Conservation (phyloP, 2,888 invertebrate species). For the Petrophora chlorosata region DNA sequence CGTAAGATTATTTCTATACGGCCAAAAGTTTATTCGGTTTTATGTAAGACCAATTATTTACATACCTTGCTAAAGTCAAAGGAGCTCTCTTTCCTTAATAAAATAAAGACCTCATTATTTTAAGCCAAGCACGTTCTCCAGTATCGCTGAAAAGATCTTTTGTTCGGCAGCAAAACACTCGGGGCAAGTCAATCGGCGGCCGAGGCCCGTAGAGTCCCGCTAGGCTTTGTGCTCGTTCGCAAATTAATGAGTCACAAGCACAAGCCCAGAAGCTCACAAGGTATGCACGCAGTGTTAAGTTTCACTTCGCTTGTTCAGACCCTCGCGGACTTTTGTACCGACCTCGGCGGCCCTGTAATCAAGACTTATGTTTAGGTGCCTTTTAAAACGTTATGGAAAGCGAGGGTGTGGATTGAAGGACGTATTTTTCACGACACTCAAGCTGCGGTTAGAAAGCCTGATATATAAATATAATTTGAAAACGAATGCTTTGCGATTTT, state of each 20-base stretch:
- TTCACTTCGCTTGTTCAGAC: conserved; percentile 54
- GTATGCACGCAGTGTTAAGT: conserved; percentile 56
- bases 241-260: conserved; percentile 73
- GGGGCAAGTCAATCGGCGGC: conserved; percentile 73
- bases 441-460: neutral
- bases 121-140: conserved; percentile 66
- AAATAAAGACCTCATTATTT: conserved; percentile 77
- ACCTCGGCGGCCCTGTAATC: conserved; percentile 11
- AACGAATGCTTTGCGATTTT: no score
- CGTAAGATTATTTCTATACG: neutral
- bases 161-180: conserved; percentile 75
- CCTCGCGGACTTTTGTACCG: conserved; percentile 31
- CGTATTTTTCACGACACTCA: neutral
- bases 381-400: conserved; percentile 8
- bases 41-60: conserved; percentile 11
- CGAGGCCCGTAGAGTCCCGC: conserved; percentile 41
- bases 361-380: conserved; percentile 8
- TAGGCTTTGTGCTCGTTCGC: conserved; percentile 68
- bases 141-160: conserved; percentile 74
- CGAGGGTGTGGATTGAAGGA: conserved; percentile 5
- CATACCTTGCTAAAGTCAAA: conserved; percentile 25
- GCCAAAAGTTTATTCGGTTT: conserved; percentile 15
- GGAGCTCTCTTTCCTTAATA: conserved; percentile 57
- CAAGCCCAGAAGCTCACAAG: conserved; percentile 43
- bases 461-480: neutral